Conservation (phyloP, 2,797 vertebrate genomes). For the Agapornis canus region DNA sequence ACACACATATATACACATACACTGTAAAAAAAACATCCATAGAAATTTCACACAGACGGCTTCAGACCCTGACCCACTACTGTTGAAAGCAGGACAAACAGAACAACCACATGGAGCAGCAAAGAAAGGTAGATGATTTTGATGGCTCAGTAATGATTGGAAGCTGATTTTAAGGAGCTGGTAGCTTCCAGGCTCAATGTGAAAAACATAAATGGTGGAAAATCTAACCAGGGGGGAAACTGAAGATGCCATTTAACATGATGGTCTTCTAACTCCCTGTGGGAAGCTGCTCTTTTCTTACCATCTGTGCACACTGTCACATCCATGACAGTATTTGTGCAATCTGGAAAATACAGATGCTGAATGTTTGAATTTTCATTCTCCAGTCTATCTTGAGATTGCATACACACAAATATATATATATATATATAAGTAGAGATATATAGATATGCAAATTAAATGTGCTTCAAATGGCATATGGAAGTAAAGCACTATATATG, state of each 20-base stretch:
- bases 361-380: background rate
- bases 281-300: background rate
- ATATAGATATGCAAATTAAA: background rate
- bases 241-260: background rate
- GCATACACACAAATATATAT: background rate
- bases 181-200: background rate
- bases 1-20: background rate
- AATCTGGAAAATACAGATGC: background rate
- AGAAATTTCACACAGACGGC: background rate
- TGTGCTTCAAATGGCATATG: background rate
- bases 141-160: background rate
- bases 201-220: background rate
- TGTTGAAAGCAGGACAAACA: background rate
- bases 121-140: background rate
- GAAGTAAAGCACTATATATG: background rate
- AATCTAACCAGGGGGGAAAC: background rate
- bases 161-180: background rate
- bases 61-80: background rate
- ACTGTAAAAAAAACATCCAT: background rate
- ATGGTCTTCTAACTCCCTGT: background rate
- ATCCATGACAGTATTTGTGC: background rate
- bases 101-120: background rate
- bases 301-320: background rate
- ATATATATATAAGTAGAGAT: background rate
- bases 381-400: background rate